Evolutionary conservation across 2,888 invertebrate species (phyloP), one percentile per base, ranked within the genome.

Genomic region (Arrhopalites spinosus): DNA sequence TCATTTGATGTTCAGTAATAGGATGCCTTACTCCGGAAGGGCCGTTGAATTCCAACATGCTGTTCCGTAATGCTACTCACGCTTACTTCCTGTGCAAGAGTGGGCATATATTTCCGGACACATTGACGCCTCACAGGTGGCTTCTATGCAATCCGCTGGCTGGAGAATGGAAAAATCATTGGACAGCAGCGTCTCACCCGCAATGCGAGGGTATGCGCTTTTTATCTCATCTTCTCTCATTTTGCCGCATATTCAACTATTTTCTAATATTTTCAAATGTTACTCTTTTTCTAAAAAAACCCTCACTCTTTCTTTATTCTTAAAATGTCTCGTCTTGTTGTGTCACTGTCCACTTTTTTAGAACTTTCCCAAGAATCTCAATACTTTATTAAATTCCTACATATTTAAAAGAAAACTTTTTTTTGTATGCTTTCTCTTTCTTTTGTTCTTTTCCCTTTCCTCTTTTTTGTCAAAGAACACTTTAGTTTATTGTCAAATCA

Each of bases 41-140:
- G 56, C 81, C 81, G 1, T 11, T 27, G 11, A 80, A 82, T 66
- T 81, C 82, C 11, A 81, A 83, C 53, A 77, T 81, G 77, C 79
- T 78, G 15, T 81, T 78, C 72, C 75, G 82, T 45, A 83, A 83
- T 77, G 80, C 82, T 8, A 81, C 82, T 1, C 81, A 80, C 73
- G 82, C 82, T 45, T 79, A 78, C 61, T 68, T 83, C 67, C 69
- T 78, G 20, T 83, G 83, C 72, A 79, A 81, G 69, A 77, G 81
- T 30, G 83, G 81, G 11, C 79, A 80, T 66, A 61, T 82, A 11
- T 81, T 81, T 53, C 81, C 81, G 0, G 82, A 83, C 53, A 79
- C 79, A 13, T 73, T 83, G 64, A 77, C 78, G 27, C 73, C 80
- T 30, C 78, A 79, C 47, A 76, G 81, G 36, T 81, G 81, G 81